Evolutionary conservation across 2,888 invertebrate species (phyloP).

Genomic region (Troides aeacus): DNA sequence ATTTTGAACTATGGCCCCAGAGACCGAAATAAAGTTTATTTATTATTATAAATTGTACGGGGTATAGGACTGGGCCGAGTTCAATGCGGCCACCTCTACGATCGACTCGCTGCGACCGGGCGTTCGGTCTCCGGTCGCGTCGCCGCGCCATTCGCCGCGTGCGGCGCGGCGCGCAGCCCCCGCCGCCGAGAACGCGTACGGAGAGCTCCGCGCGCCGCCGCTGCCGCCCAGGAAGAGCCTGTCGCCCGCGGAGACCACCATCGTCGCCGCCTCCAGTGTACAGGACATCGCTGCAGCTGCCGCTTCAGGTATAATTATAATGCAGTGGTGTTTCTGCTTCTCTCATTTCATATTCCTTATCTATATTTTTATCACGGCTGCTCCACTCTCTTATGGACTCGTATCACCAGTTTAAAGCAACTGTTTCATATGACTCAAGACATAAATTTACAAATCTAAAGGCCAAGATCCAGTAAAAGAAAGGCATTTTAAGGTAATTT

Average conservation of each 20-base stretch:
- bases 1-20: no score
- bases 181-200: conserved; percentile 65
- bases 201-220: conserved; percentile 71
- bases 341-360: no score
- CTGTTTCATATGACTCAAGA: no score
- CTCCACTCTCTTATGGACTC: no score
- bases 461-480: no score
- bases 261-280: conserved; percentile 64
- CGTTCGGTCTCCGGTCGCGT: conserved; percentile 78
- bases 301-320: conserved; percentile 43
- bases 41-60: background rate
- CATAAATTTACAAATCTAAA: no score
- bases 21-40: no score
- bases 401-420: no score
- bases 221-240: conserved; percentile 81
- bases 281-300: conserved; percentile 66
- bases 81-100: conserved; percentile 83
- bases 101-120: conserved; percentile 77
- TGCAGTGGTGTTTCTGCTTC: no score
- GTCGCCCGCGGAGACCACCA: conserved; percentile 62
- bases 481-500: no score
- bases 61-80: conserved; percentile 80
- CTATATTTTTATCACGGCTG: no score
- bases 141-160: conserved; percentile 74
- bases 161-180: conserved; percentile 29